phyloP scores from a whole-genome alignment of 1,140 invertebrate genomes.

The Philopotamus ludificatus region DNA sequence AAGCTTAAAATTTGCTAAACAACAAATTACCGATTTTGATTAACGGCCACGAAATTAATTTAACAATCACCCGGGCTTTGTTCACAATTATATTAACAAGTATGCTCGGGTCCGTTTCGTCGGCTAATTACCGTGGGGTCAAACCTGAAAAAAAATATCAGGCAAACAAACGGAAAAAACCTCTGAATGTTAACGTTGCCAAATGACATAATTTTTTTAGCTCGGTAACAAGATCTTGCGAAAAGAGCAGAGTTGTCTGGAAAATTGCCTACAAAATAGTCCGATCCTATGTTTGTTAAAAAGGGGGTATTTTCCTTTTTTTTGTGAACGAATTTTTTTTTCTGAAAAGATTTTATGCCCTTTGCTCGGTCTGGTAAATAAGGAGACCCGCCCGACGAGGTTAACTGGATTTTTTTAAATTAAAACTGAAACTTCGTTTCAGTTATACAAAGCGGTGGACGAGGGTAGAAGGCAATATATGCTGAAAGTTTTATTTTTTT shows the following conservation, averaged over 20 bases:
- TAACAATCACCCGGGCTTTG: not conserved
- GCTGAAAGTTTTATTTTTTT: no score
- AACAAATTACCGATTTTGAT: no score
- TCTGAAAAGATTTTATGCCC: constrained; percentile 1
- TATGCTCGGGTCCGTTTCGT: constrained; percentile 2
- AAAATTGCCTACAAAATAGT: constrained; percentile 17
- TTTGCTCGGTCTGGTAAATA: constrained; percentile 12
- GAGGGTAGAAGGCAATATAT: not conserved
- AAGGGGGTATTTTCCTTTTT: constrained; percentile 14
- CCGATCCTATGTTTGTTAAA: constrained; percentile 14
- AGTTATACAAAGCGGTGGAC: not conserved
- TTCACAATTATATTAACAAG: constrained; percentile 14
- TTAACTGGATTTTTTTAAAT: constrained; percentile 24
- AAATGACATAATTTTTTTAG: constrained; percentile 23
- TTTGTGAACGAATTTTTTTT: constrained; percentile 6
- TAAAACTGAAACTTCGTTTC: constrained; percentile 15
- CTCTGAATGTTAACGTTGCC: constrained; percentile 22
- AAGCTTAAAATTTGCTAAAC: no score
- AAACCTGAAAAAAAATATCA: constrained; percentile 16
- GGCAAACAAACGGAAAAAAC: constrained; percentile 4
- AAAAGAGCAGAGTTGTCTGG: not conserved
- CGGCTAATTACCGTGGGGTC: not conserved
- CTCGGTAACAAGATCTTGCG: constrained; percentile 19
- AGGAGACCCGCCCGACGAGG: constrained; percentile 3
- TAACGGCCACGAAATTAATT: no score